phyloP scores from a whole-genome alignment of 2,113 vertebrate species.

The Callaeas wilsoni region DNA sequence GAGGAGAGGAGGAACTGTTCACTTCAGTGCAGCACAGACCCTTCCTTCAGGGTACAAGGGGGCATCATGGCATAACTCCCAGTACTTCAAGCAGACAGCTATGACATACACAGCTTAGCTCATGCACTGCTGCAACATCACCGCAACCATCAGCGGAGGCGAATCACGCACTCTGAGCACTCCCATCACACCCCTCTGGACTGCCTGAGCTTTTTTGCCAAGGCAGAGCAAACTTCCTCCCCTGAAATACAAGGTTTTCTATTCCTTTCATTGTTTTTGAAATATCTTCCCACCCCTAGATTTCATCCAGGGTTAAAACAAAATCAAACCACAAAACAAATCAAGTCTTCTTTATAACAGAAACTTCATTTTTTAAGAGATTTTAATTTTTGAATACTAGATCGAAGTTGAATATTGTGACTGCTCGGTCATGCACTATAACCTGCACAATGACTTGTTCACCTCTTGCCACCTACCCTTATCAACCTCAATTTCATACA shows the following conservation, averaged over 20 bases:
- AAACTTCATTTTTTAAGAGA: neutral
- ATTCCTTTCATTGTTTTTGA: neutral
- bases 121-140: slow-evolving; percentile 12
- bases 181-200: neutral
- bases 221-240: neutral
- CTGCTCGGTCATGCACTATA: neutral
- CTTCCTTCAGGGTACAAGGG: neutral
- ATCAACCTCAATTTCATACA: neutral
- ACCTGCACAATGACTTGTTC: neutral
- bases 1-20: neutral
- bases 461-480: neutral
- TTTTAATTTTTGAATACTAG: neutral
- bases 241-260: neutral
- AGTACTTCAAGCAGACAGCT: neutral
- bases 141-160: neutral
- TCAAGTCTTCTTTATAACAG: neutral
- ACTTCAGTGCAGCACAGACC: neutral
- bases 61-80: neutral
- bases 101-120: slow-evolving; percentile 15
- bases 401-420: neutral
- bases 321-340: neutral
- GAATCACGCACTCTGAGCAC: neutral
- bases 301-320: neutral
- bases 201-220: neutral
- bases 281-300: neutral